Percentiles rank a stretch among this genome's conserved stretches.
These are phyloP conservation scores for Myzus persicae DNA, from an alignment of 1,140 invertebrate species.

Conservation along the genomic window DNA sequence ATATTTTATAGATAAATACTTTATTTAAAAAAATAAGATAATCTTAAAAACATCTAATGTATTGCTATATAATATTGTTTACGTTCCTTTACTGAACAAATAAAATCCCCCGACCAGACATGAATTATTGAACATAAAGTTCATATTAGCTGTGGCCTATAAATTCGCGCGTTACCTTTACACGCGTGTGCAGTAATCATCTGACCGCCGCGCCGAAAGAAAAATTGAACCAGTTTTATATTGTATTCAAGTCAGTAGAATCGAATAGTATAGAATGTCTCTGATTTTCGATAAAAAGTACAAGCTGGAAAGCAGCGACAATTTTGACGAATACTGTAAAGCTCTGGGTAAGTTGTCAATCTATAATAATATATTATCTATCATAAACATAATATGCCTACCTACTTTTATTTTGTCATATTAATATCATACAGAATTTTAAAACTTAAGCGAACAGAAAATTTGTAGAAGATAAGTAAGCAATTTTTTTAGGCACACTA, in stretches of 20 bases:
- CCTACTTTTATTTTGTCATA: not conserved
- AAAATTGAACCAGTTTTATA: not conserved
- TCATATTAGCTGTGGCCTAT: not conserved
- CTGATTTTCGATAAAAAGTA: slow-evolving; percentile 71
- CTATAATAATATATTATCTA: not conserved
- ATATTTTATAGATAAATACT: not conserved
- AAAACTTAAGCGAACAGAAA: too few relatives aligned
- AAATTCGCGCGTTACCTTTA: not conserved
- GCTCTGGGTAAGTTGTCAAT: slow-evolving; percentile 74
- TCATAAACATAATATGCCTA: not conserved
- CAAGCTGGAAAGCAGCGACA: slow-evolving; percentile 74
- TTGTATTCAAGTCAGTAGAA: not conserved
- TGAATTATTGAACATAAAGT: not conserved
- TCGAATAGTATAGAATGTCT: not conserved
- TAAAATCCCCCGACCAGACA: not conserved
- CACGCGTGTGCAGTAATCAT: not conserved
- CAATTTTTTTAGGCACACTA: too few relatives aligned
- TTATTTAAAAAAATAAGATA: not conserved
- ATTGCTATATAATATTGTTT: too few relatives aligned
- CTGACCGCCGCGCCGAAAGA: not conserved
- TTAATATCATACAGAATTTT: not conserved
- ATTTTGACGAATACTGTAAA: slow-evolving; percentile 90
- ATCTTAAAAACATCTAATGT: too few relatives aligned
- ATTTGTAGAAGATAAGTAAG: too few relatives aligned
- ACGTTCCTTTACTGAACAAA: not conserved